Conservation (phyloP, 2,113 vertebrate species). For the Illadopsis cleaveri region DNA sequence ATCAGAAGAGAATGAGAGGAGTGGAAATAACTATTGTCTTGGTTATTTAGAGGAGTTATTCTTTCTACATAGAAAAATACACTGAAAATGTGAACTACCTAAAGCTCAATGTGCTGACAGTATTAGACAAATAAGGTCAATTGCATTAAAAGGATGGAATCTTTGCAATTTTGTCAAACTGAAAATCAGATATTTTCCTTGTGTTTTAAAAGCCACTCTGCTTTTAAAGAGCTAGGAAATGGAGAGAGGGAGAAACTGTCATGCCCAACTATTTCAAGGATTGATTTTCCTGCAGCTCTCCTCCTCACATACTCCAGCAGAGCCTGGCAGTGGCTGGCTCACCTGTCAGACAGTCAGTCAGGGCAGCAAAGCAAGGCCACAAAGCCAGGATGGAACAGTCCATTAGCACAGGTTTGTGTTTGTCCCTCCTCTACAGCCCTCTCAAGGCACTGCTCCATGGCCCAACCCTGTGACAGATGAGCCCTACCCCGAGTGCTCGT, state of each 20-base stretch:
- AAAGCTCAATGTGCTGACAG: not conserved
- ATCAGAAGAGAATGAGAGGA: not conserved
- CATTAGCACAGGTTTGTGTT: not conserved
- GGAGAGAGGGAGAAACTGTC: not conserved
- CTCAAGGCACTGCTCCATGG: fast-evolving
- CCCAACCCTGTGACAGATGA: not conserved
- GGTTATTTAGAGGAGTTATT: not conserved
- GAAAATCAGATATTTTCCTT: not conserved
- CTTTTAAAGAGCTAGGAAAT: not conserved
- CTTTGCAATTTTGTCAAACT: not conserved
- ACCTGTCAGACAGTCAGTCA: fast-evolving
- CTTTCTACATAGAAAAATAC: not conserved
- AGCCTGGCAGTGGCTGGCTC: not conserved
- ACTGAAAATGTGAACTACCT: not conserved
- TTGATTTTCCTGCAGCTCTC: not conserved
- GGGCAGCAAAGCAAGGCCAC: not conserved
- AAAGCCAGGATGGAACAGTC: not conserved
- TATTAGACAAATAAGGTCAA: not conserved
- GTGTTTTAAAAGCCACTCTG: not conserved
- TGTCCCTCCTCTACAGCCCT: not conserved
- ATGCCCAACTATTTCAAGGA: not conserved
- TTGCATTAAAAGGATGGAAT: not conserved
- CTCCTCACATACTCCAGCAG: not conserved
- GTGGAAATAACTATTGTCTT: not conserved
- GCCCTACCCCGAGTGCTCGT: not conserved